A percentile compares a stretch with the other conserved stretches of the same genome.
These are phyloP conservation scores for Metopolophium dirhodum DNA, from an alignment of 1,140 invertebrate genomes.

Conservation along the genomic window DNA sequence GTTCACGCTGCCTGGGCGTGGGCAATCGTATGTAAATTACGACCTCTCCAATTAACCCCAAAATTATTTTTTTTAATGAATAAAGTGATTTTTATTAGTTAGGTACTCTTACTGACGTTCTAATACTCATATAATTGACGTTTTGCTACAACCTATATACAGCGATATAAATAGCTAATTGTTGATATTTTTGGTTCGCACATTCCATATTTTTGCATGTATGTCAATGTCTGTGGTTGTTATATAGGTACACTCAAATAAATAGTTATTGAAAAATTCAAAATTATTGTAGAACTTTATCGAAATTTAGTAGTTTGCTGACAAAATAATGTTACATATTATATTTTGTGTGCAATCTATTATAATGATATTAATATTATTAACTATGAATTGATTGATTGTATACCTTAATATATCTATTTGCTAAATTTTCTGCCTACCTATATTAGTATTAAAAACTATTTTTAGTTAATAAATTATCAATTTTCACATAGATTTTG, in stretches of 20 bases:
- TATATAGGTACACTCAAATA: not conserved
- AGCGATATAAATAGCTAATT: not conserved
- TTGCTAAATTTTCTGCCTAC: not conserved
- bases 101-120: not conserved
- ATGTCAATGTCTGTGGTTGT: not conserved
- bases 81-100: conserved; percentile 50
- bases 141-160: not conserved
- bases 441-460: not conserved
- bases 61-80: conserved; percentile 29
- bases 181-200: not conserved
- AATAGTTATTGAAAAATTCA: not conserved
- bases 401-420: not conserved
- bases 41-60: conserved; percentile 48
- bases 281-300: not conserved
- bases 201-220: not conserved
- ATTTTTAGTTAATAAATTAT: not conserved
- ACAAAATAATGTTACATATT: not conserved
- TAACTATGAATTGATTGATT: not conserved
- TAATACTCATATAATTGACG: conserved; percentile 22
- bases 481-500: not conserved
- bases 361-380: not conserved
- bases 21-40: conserved; percentile 36
- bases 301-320: not conserved
- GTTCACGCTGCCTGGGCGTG: not conserved
- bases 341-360: not conserved